phyloP scores from a whole-genome alignment of 2,797 vertebrate genomes.

The Sphenodon punctatus region DNA sequence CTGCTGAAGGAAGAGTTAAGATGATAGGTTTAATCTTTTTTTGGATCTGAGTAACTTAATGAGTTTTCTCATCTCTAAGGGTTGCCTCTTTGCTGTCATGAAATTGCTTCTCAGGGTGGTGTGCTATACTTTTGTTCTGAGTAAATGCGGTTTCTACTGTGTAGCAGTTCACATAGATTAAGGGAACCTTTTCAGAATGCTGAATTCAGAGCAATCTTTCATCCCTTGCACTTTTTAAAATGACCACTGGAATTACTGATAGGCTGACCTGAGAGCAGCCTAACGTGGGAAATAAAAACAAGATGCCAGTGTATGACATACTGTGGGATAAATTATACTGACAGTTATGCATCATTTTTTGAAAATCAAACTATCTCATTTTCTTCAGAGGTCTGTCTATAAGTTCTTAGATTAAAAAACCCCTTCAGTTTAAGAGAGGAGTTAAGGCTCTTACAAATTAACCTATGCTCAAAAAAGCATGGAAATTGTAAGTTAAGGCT shows the following conservation, averaged over 20 bases:
- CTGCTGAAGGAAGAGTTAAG: neutral
- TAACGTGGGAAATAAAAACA: neutral
- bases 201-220: neutral
- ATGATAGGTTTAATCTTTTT: neutral
- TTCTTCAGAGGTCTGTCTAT: too few species aligned
- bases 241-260: neutral
- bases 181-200: neutral
- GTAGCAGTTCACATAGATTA: neutral
- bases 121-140: neutral
- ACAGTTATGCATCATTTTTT: neutral
- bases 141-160: conserved; percentile 3
- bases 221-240: neutral
- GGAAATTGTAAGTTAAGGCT: too few species aligned
- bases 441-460: too few species aligned
- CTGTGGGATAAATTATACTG: neutral
- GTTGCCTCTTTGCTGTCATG: neutral
- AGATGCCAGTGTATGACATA: rapidly evolving
- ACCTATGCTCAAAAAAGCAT: too few species aligned
- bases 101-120: conserved; percentile 10
- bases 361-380: neutral
- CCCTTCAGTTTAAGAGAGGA: too few species aligned
- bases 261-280: neutral
- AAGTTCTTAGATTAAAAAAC: too few species aligned
- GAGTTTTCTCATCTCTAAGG: neutral
- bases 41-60: conserved; percentile 14